Evolutionary conservation across 2,888 invertebrate genomes (phyloP).

Genomic region (Encarsia formosa): DNA sequence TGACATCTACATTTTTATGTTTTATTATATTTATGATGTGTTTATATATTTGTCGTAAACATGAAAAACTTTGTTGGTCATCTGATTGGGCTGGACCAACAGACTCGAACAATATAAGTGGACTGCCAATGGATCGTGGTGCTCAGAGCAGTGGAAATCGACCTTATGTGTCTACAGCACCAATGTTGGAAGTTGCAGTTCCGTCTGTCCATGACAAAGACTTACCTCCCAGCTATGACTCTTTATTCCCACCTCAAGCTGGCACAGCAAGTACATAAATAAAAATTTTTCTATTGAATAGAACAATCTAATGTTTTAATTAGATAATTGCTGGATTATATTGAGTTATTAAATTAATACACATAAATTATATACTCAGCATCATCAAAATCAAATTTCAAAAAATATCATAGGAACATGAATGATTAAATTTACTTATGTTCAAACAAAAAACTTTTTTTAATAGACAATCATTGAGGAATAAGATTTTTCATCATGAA

Average conservation of each 20-base stretch:
- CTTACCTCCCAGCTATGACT: slow-evolving; percentile 58
- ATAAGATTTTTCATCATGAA: no score
- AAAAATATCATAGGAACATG: no score
- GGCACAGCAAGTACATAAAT: slow-evolving; percentile 37
- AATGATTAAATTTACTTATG: no score
- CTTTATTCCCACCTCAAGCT: slow-evolving; percentile 53
- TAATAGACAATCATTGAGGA: no score
- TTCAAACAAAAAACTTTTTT: no score
- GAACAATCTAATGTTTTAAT: slow-evolving; percentile 45
- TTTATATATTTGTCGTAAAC: slow-evolving; percentile 53
- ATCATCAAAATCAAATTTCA: not conserved
- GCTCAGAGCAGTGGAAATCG: slow-evolving; percentile 35
- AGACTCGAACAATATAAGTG: slow-evolving; percentile 28
- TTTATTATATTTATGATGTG: slow-evolving; percentile 54
- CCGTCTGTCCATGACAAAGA: slow-evolving; percentile 53
- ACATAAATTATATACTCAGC: not conserved
- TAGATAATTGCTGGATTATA: slow-evolving; percentile 30
- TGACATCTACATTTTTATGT: slow-evolving; percentile 51
- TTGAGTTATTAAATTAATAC: not conserved
- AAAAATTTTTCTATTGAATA: slow-evolving; percentile 18
- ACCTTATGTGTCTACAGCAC: slow-evolving; percentile 41
- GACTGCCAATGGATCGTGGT: slow-evolving; percentile 31
- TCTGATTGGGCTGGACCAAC: slow-evolving; percentile 49
- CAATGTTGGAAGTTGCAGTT: slow-evolving; percentile 46
- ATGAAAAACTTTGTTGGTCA: slow-evolving; percentile 55